Evolutionary conservation across 2,113 vertebrate species (phyloP), one percentile per base, ranked within the genome.

Genomic region (Sorex fumeus): DNA sequence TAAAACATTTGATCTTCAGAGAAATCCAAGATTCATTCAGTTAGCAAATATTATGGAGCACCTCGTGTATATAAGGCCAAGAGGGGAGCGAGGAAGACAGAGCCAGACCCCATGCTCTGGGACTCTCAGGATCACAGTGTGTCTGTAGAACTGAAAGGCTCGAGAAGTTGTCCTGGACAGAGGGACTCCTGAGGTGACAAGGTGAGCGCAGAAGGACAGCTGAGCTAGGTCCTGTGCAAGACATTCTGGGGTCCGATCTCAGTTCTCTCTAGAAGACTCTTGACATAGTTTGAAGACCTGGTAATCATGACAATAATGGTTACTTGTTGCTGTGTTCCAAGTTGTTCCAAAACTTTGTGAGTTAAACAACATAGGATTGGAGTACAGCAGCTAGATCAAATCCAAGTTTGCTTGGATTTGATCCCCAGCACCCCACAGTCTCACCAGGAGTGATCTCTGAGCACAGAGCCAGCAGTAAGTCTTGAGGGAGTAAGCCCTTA

Each of bases 1-100:
- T 43, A 86, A 92, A 90, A 71, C 83, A 40, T 64, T 85, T 79
- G n/a, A 43, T 85, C 34, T 70, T 88, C 53, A 36, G 43, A 87
- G 25, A 80, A 93, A 75, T 67, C 84, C 66, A 87, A 78, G n/a
- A 16, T 71, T 86, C 4, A 19, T 67, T 91, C 91, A 78, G 60
- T 84, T 43, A 74, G 83, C 34, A 78, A 62, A 43, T 91, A 87
- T 50, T 89, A 25, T 84, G 34, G 72, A 91, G 62, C 9, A 40
- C 62, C 74, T 84, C 40, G 19, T 91, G 9, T 57, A 57, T 64
- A 70, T 6, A 78, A 74, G 57, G 21, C n/a, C 8, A 77, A 81
- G 70, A 53, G 43, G 2, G 27, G 19, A 87, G 28, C 5, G 34
- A 19, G 18, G 67, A 45, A 25, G 7, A 32, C 27, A 8, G 36